phyloP scores from a whole-genome alignment of 1,140 invertebrate species.

The Bombus pascuorum region DNA sequence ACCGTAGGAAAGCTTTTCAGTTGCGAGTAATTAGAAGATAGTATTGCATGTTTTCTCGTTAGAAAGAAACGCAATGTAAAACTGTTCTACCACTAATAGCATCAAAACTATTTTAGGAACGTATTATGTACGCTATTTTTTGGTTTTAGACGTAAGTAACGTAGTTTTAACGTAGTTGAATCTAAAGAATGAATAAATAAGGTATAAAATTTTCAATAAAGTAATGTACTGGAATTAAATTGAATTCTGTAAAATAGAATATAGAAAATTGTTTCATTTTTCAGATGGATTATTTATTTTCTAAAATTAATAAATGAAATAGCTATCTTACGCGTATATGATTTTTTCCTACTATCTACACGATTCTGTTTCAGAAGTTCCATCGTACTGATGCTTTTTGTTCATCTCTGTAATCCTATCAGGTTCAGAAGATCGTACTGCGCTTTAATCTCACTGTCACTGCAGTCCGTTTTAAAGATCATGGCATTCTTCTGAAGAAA shows the following conservation, averaged over 20 bases:
- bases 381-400: not conserved
- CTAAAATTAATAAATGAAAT: no score
- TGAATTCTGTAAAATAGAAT: not conserved
- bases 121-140: not conserved
- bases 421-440: not conserved
- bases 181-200: not conserved
- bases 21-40: not conserved
- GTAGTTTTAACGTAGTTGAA: not conserved
- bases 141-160: no score
- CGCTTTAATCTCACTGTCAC: constrained; percentile 2
- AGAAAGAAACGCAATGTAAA: not conserved
- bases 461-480: not conserved
- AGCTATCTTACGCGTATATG: not conserved
- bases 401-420: not conserved
- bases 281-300: not conserved
- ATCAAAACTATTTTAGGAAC: not conserved
- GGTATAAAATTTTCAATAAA: not conserved
- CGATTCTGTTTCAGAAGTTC: not conserved
- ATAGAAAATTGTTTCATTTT: not conserved
- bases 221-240: not conserved
- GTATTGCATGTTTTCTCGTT: not conserved
- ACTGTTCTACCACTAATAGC: not conserved
- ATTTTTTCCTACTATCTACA: not conserved
- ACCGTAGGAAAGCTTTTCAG: not conserved
- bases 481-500: not conserved